A percentile compares a stretch with the other conserved stretches of the same genome.
These are phyloP conservation scores for Drosophila prolongata DNA, from an alignment of 2,888 invertebrate genomes.

Conservation along the genomic window DNA sequence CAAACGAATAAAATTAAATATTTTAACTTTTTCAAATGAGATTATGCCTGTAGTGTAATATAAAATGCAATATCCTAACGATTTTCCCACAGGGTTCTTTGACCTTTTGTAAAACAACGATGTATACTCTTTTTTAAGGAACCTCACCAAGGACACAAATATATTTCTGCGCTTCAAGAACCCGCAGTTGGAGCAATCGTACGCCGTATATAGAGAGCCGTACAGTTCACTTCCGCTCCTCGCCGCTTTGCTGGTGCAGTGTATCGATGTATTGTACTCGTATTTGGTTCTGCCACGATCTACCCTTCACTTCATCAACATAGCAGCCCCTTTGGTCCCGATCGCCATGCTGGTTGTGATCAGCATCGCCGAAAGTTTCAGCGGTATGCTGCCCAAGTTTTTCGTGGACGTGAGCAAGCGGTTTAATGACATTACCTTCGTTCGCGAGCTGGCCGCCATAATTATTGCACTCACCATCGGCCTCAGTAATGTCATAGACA, in stretches of 20 bases:
- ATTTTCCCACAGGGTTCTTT: background rate
- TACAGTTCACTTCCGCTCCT: conserved; percentile 88
- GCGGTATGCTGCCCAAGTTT: conserved; percentile 84
- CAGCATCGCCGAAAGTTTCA: conserved; percentile 84
- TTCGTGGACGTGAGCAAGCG: conserved; percentile 86
- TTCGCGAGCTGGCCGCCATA: conserved; percentile 86
- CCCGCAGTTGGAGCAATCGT: conserved; percentile 88
- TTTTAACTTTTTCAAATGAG: too few relatives aligned
- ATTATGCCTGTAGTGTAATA: too few relatives aligned
- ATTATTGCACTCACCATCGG: conserved; percentile 86
- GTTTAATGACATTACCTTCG: conserved; percentile 86
- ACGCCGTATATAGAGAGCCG: conserved; percentile 88
- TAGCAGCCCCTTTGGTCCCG: conserved; percentile 81
- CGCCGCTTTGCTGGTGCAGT: conserved; percentile 88
- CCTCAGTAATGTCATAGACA: conserved; percentile 87
- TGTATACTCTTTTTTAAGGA: conserved; percentile 53
- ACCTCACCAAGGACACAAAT: conserved; percentile 88
- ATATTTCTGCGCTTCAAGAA: conserved; percentile 89
- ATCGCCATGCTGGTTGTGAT: conserved; percentile 83
- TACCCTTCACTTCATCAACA: conserved; percentile 80
- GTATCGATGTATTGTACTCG: conserved; percentile 86
- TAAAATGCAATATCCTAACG: too few relatives aligned
- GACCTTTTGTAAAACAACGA: too few relatives aligned
- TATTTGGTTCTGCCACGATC: conserved; percentile 86
- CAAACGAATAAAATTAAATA: too few relatives aligned